These are phyloP conservation scores for Callocephalon fimbriatum DNA, from an alignment of 2,113 vertebrate species.

Conservation along the genomic window DNA sequence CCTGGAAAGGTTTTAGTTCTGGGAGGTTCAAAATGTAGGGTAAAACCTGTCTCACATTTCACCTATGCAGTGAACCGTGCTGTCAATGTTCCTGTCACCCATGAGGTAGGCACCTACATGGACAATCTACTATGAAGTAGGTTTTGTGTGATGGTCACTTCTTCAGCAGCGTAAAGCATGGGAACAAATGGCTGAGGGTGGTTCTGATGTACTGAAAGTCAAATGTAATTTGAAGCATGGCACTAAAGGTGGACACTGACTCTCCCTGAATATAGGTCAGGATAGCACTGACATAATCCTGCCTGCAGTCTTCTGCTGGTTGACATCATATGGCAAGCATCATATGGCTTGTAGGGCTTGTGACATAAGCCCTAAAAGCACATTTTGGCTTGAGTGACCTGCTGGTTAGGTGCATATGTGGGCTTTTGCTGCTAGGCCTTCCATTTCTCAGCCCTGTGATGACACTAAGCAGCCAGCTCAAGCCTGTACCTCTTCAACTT, in stretches of 20 bases:
- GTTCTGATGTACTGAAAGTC: neutral
- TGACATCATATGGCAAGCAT: neutral
- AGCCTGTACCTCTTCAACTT: neutral
- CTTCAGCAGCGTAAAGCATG: accelerated
- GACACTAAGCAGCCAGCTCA: neutral
- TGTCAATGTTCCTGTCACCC: neutral
- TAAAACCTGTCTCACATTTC: neutral
- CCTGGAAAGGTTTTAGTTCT: neutral
- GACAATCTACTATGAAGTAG: neutral
- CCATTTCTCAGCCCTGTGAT: neutral
- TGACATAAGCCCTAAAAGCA: neutral
- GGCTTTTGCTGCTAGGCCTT: neutral
- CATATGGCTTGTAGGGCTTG: neutral
- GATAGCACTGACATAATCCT: neutral
- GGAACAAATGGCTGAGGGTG: neutral
- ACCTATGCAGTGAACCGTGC: accelerated
- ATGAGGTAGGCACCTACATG: too few relatives aligned
- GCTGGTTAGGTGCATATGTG: too few relatives aligned
- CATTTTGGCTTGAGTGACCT: neutral
- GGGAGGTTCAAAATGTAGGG: neutral
- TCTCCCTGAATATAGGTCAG: neutral
- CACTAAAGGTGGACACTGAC: neutral
- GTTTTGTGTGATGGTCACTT: neutral
- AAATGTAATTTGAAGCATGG: neutral
- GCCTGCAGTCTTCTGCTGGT: neutral